These are phyloP conservation scores for Drosophila atripex DNA, from an alignment of 2,888 invertebrate species.

Conservation along the genomic window DNA sequence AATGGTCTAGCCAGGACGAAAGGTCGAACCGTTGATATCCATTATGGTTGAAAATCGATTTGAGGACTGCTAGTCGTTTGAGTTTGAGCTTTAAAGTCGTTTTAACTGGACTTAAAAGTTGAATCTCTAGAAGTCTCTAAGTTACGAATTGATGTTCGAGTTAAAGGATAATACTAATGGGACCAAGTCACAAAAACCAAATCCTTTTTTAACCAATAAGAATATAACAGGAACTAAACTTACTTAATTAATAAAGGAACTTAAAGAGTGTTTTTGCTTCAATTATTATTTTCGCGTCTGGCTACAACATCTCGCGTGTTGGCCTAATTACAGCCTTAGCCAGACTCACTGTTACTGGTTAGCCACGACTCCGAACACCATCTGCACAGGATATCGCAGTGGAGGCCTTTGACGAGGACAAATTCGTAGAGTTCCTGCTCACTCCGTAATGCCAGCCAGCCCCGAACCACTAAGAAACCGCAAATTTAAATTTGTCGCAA, in stretches of 20 bases:
- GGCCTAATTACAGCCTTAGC: constrained; percentile 13
- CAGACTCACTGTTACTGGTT: constrained; percentile 11
- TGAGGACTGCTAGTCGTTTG: neutral
- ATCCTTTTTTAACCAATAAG: too few relatives aligned
- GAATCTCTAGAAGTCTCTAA: too few relatives aligned
- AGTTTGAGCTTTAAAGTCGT: neutral
- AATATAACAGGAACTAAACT: too few relatives aligned
- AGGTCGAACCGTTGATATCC: constrained; percentile 19
- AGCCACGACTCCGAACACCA: constrained; percentile 3
- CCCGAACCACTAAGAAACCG: constrained; percentile 59
- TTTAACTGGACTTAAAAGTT: neutral
- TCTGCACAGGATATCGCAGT: constrained; percentile 28
- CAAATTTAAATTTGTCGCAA: constrained; percentile 79
- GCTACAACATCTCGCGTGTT: constrained; percentile 4
- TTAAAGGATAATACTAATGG: too few relatives aligned
- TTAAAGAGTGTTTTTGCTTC: too few relatives aligned
- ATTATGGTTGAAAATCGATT: constrained; percentile 2
- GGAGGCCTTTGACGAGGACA: constrained; percentile 44
- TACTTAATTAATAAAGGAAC: too few relatives aligned
- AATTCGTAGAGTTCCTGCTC: constrained; percentile 25
- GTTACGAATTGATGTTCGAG: too few relatives aligned
- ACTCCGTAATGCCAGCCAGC: constrained; percentile 38
- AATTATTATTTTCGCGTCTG: constrained; percentile 5
- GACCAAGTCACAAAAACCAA: too few relatives aligned
- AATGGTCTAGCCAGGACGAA: neutral